Base-by-base conservation (phyloP, 2,888 invertebrate species). In the Ditylenchus weischeri region DNA sequence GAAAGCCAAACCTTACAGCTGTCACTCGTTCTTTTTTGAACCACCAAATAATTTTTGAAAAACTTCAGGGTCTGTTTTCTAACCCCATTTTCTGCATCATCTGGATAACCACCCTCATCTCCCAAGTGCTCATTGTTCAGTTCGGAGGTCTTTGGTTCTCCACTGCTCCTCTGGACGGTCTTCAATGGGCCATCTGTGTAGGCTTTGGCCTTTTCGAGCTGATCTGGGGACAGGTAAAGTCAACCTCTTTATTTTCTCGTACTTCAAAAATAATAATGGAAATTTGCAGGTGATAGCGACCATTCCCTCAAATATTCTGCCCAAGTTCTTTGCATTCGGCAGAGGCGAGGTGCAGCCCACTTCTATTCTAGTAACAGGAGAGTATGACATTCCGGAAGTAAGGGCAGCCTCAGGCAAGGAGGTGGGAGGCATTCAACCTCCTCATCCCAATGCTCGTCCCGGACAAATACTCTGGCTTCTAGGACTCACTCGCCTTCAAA, bases 71-170 rank as follows among this genome's bases (percentile, higher is more conserved):
- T 15, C 35, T 68, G 23, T 92, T 93, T 86, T 91, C 92, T 77
- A 98, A 98, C 88, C 93, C 94, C 70, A 94, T 98, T 84, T 98
- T 96, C 88, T 93, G 95, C 86, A 89, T 90, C 76, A 98, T 98
- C 86, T 95, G 96, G 94, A 89, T 96, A 84, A 90, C 90, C 78
- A 98, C 98, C 68, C 89, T 91, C 84, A 87, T 90, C 76, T 89
- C 93, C 78, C 96, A 96, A 94, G 89, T 96, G 81, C 83, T 96
- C 74, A 95, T 98, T 83, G 90, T 98, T 84, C 92, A 98, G 85
- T 93, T 90, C 86, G 96, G 96, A 84, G 92, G 93, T 85, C 89
- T 91, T 88, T 95, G 94, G 84, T 96, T 98, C 87, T 91, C 91
- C 81, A 96, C 96, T 78, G 89, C 90, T 84, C 90, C 90, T 64